These are phyloP conservation scores for Tricholaema leucomelas DNA, from an alignment of 2,113 vertebrate species.

Conservation along the genomic window DNA sequence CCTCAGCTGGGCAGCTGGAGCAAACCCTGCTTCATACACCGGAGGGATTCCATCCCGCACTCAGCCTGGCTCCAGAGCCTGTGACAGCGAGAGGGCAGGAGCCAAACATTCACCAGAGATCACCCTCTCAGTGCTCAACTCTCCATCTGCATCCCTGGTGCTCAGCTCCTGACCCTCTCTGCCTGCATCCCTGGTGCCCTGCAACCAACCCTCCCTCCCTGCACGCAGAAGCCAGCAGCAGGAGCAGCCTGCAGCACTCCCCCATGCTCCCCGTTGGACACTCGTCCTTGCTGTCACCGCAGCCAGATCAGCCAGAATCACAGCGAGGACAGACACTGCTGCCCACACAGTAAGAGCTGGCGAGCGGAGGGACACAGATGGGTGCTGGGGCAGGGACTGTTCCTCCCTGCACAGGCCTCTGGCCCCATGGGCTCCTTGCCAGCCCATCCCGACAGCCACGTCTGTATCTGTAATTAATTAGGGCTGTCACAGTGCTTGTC, in stretches of 20 bases:
- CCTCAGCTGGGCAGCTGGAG: fast-evolving
- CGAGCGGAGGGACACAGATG: fast-evolving
- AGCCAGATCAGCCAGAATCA: not conserved
- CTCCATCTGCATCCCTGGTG: not conserved
- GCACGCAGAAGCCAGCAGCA: not conserved
- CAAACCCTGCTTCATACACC: not conserved
- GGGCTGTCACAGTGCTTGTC: constrained; percentile 61
- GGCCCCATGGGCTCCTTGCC: not conserved
- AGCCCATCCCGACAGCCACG: constrained; percentile 41
- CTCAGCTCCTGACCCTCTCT: no score
- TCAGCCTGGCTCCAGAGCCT: fast-evolving
- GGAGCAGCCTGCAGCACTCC: not conserved
- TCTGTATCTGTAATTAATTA: constrained; percentile 67
- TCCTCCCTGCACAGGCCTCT: not conserved
- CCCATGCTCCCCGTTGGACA: fast-evolving
- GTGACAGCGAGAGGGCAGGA: not conserved
- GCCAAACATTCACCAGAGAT: fast-evolving
- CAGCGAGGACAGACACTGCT: fast-evolving
- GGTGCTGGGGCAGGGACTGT: not conserved
- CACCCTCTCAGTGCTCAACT: fast-evolving
- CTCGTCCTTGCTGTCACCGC: not conserved
- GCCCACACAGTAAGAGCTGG: not conserved
- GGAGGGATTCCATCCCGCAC: fast-evolving
- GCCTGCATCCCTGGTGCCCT: not conserved
- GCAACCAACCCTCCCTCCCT: not conserved